Conservation (phyloP, 2,113 vertebrate species). For the Callaeas wilsoni region DNA sequence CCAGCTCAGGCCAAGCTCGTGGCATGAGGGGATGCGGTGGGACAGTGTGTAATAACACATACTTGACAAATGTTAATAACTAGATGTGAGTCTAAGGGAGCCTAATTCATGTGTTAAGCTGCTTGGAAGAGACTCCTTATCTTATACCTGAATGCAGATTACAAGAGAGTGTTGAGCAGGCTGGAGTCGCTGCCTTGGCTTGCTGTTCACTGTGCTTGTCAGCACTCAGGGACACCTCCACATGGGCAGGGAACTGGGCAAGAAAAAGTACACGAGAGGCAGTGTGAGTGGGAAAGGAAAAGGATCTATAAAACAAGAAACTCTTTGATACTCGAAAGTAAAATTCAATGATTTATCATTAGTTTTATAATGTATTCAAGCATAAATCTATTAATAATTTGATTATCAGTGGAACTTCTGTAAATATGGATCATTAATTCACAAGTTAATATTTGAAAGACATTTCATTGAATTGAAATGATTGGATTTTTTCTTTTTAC, state of each 20-base stretch:
- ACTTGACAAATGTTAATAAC: neutral
- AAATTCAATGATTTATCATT: neutral
- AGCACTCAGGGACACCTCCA: neutral
- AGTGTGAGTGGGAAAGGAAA: neutral
- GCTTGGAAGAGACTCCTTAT: neutral
- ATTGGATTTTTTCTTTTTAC: neutral
- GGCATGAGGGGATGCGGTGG: neutral
- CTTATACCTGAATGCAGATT: neutral
- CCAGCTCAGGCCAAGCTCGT: neutral
- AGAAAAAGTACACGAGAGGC: neutral
- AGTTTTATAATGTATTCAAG: neutral
- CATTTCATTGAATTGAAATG: neutral
- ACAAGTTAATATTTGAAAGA: neutral
- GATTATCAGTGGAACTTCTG: neutral
- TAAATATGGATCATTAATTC: neutral
- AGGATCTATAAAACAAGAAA: neutral
- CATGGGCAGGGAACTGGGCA: neutral
- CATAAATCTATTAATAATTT: neutral
- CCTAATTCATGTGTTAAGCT: neutral
- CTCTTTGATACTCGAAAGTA: neutral
- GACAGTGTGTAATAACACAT: rapidly evolving
- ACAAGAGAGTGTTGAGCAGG: neutral
- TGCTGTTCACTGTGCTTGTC: neutral
- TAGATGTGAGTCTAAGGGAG: neutral
- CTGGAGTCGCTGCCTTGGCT: neutral